A percentile compares a stretch with the other conserved stretches of the same genome.
Evolutionary conservation across 2,113 vertebrate genomes (phyloP).

Genomic region (Tachysurus vachellii): DNA sequence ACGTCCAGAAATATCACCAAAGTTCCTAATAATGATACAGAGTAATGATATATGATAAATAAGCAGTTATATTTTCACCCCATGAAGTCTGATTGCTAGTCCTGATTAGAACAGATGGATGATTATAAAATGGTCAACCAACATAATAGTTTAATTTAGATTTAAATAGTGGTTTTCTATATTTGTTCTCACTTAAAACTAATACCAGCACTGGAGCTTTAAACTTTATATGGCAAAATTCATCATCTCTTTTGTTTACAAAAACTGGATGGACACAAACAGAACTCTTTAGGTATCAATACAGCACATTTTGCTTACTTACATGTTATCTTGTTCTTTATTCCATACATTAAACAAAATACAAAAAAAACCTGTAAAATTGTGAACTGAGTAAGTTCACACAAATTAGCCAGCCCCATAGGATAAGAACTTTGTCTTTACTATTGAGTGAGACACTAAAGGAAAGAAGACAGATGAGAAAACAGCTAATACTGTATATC

Average conservation of each 20-base stretch:
- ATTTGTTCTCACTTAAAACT: slow-evolving; percentile 14
- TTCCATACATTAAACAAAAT: neutral
- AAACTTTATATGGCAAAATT: neutral
- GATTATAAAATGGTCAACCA: slow-evolving; percentile 21
- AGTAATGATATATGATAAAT: slow-evolving; percentile 53
- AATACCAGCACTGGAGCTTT: neutral
- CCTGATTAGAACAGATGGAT: slow-evolving; percentile 20
- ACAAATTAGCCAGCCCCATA: neutral
- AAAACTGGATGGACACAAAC: neutral
- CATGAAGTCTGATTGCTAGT: slow-evolving; percentile 31
- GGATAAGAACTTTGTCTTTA: neutral
- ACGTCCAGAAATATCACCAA: slow-evolving; percentile 52
- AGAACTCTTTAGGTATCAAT: neutral
- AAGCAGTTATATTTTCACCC: slow-evolving; percentile 50
- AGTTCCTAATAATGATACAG: slow-evolving; percentile 54
- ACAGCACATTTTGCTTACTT: neutral
- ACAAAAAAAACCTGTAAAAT: neutral
- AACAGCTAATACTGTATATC: slow-evolving; percentile 42
- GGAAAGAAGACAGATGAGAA: slow-evolving; percentile 37
- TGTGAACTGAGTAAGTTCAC: slow-evolving; percentile 1
- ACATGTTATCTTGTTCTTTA: neutral
- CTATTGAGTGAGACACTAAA: slow-evolving; percentile 1
- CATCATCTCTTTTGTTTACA: neutral
- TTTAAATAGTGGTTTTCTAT: neutral
- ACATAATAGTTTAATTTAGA: slow-evolving; percentile 2